Base-by-base conservation (phyloP, 2,797 vertebrate genomes). In the Salarias fasciatus region DNA sequence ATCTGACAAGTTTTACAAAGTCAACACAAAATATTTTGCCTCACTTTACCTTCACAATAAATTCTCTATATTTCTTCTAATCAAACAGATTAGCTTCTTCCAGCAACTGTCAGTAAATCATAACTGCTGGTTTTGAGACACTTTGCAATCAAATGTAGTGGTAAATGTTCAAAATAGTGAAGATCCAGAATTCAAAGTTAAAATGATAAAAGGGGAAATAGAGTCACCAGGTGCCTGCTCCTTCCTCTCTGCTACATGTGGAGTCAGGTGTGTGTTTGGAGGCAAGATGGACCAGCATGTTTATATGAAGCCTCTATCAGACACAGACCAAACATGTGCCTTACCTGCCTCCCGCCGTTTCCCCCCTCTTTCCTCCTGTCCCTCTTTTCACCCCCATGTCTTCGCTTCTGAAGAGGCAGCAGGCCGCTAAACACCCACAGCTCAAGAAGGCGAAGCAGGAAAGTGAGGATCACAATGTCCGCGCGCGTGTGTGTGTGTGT, bases 321-420 rank as follows among this genome's bases (percentile, higher is more conserved):
- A 12, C 45, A 43, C 78, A 90, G 86, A 89, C 89, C 87, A 88
- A 87, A 86, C 87, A 88, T 80, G 46, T 30, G 38, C 45, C 48
- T 11, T 60, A 48, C 69, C 70, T 77, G 55, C 61, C 72, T 69
- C 57, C 45, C 53, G 63, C 58, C 11, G 46, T 51, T 45, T 67
- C 14, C 46, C 46, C 53, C 55, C 37, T 59, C 64, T 47, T 29
- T 36, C 18, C 18, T 24, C 18, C 59, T 5, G 45, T 73, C 47
- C 37, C 12, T 75, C 69, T 65, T 53, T 62, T 61, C 43, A 50
- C 84, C 85, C 82, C 6, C 75, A 89, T 84, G 44, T 50, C 11
- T 30, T 52, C 66, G 45, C 74, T 52, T 86, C 65, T 79, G 69
- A 80, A 73, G 80, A 72, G 80, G 87, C 69, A 54, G 83, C 53